Evolutionary conservation across 1,140 invertebrate species (phyloP).

Genomic region (Drosophila chauvacae): DNA sequence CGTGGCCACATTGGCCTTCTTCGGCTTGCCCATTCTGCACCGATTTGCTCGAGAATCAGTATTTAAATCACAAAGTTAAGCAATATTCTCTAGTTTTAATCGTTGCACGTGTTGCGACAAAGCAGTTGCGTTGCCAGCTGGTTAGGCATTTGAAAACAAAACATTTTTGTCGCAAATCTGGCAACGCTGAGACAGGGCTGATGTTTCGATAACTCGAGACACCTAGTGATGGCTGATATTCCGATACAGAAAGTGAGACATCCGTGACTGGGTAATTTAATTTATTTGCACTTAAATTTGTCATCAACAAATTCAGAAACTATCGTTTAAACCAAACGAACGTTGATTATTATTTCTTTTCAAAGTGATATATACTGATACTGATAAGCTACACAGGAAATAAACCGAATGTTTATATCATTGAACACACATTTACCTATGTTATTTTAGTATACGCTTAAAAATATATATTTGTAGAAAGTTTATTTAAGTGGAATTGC

Average conservation of each 20-base stretch:
- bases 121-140: slow-evolving; percentile 20
- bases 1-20: slow-evolving; percentile 77
- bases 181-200: slow-evolving; percentile 8
- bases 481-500: neutral
- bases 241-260: neutral
- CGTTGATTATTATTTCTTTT: neutral
- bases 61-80: neutral
- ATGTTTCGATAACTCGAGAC: slow-evolving; percentile 5
- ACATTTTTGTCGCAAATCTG: slow-evolving; percentile 5
- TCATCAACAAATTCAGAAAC: neutral
- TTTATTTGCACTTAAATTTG: neutral
- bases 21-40: slow-evolving; percentile 75
- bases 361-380: neutral
- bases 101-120: slow-evolving; percentile 66
- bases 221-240: neutral
- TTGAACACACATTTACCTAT: neutral
- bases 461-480: too few species aligned
- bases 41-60: slow-evolving; percentile 4
- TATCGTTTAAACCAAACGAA: neutral
- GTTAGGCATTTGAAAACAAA: slow-evolving; percentile 21
- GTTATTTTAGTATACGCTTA: too few species aligned
- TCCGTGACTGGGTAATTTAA: neutral
- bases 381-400: neutral
- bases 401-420: neutral
- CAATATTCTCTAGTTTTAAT: neutral